Evolutionary conservation across 1,140 invertebrate genomes (phyloP).

Genomic region (Teleopsis dalmanni): DNA sequence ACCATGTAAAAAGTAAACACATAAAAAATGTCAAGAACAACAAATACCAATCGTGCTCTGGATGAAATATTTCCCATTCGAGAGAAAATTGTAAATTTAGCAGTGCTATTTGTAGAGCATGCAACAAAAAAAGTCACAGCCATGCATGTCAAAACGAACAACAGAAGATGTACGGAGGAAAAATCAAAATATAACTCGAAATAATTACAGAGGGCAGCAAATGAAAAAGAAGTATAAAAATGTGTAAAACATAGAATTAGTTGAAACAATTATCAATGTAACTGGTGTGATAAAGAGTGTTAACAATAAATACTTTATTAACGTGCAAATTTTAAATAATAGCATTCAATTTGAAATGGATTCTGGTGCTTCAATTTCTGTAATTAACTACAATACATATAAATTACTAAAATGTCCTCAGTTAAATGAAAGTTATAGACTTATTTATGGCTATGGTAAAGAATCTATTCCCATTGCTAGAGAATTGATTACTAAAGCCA

Average conservation of each 20-base stretch:
- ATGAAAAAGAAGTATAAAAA: neutral
- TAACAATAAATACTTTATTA: neutral
- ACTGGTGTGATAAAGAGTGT: neutral
- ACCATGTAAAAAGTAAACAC: neutral
- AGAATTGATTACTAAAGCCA: constrained; percentile 2
- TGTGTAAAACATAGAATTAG: neutral
- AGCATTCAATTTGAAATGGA: constrained; percentile 6
- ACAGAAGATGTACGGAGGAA: neutral
- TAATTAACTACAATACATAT: constrained; percentile 1
- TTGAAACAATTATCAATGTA: constrained; percentile 2
- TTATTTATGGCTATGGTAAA: constrained; percentile 3
- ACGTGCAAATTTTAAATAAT: constrained; percentile 2
- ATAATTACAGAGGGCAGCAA: neutral
- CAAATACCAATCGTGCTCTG: constrained; percentile 5
- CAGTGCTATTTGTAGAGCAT: constrained; percentile 2
- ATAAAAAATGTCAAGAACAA: neutral
- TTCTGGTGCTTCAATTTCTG: constrained; percentile 4
- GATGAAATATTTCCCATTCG: constrained; percentile 3
- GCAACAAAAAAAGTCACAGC: constrained; percentile 5
- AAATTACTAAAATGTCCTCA: neutral
- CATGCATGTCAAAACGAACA: constrained; percentile 1
- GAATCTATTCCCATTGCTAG: neutral
- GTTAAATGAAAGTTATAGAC: neutral
- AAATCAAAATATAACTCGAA: neutral
- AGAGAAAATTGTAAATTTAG: constrained; percentile 8